Base-by-base conservation (phyloP, 2,888 invertebrate species). In the Synanthedon andrenaeformis region DNA sequence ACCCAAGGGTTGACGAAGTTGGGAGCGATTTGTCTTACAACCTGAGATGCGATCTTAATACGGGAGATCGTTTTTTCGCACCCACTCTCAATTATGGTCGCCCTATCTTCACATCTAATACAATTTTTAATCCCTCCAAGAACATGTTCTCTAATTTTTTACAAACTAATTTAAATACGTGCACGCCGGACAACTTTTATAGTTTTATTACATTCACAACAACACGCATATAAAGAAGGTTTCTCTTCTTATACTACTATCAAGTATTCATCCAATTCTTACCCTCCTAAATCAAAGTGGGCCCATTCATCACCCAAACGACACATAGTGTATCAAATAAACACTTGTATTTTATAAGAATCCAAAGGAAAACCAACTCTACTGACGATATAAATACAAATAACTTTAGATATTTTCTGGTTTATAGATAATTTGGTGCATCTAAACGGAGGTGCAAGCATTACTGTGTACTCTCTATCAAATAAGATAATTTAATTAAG, bases 401-500 rank as follows among this genome's bases (percentile, higher is more conserved):
- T 48, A 58, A 52, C 62, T 61, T 67, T 64, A 56, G 51, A 58
- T 57, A 62, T 54, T 3, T 28, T 53, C 13, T 12, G 28, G n/a
- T 45, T 50, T 50, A 49, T 57, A 51, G 52, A 62, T 69, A 17
- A 66, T 69, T 69, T 68, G 66, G 69, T 61, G 62, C 64, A 70
- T 68, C 71, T 79, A 78, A 81, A 79, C 67, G 72, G 59, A 69
- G 69, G 71, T 72, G 74, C 76, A 75, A 84, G 82, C 82, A 78
- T 82, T 81, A 72, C 70, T 60, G 72, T 79, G 76, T 72, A 70
- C 55, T 59, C 66, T 67, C 61, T 81, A 83, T 84, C 84, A 78
- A 83, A 83, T 82, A 79, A 82, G 84, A 85, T 84, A 82, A 76
- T 73, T 62, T 75, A 82, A 82, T 81, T 81, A 75, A 74, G 66